Percentiles rank a stretch among this genome's conserved stretches.
Evolutionary conservation across 2,797 vertebrate species (phyloP).

Genomic region (Knipowitschia caucasica): DNA sequence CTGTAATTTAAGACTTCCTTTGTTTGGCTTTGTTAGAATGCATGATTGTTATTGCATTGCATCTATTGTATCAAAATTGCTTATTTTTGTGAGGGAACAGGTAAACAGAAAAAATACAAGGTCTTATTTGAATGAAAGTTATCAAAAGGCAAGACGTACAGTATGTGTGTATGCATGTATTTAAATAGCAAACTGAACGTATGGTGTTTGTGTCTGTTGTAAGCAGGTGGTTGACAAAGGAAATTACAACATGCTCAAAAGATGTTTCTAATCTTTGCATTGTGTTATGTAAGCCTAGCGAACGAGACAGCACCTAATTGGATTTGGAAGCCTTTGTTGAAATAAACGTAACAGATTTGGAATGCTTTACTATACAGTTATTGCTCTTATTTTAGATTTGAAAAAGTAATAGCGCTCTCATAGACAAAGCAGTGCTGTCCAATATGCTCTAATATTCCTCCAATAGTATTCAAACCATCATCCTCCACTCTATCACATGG

Average conservation of each 20-base stretch:
- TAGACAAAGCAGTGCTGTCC: too few species aligned
- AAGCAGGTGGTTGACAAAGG: neutral
- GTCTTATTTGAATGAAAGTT: neutral
- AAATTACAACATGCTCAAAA: neutral
- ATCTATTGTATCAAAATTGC: neutral
- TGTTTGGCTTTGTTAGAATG: conserved; percentile 6
- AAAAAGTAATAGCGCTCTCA: too few species aligned
- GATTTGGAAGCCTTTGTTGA: neutral
- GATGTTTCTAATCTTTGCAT: neutral
- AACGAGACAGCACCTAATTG: neutral
- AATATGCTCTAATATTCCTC: too few species aligned
- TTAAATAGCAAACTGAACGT: neutral
- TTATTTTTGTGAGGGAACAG: neutral
- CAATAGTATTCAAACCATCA: too few species aligned
- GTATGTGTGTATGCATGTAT: too few species aligned
- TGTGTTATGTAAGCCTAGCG: neutral
- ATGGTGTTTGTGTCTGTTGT: neutral
- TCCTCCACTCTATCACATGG: too few species aligned
- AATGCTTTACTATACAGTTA: neutral
- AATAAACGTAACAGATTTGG: neutral
- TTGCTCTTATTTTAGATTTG: too few species aligned
- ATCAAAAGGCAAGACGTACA: neutral
- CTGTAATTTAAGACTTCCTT: conserved; percentile 11
- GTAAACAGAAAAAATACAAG: neutral
- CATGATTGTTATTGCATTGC: neutral